phyloP scores from a whole-genome alignment of 2,797 vertebrate species.

The Sciurus carolinensis region DNA sequence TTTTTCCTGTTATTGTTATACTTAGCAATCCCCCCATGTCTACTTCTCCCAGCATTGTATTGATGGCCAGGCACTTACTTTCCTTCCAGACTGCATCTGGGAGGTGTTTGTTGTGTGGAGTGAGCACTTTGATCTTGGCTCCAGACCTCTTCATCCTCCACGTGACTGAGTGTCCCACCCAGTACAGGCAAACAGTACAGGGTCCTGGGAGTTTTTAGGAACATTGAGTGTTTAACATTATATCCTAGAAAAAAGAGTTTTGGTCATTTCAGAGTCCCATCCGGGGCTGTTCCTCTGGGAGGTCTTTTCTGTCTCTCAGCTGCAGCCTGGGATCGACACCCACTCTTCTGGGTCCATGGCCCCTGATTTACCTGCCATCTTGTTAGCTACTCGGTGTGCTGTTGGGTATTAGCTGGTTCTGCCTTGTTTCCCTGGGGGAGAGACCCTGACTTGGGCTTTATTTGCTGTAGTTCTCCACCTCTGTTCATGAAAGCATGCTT shows the following conservation, averaged over 20 bases:
- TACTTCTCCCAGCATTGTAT: background rate
- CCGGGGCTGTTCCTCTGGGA: background rate
- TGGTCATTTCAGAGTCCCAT: background rate
- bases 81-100: background rate
- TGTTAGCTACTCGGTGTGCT: accelerated
- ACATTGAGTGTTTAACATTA: background rate
- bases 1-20: background rate
- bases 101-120: background rate
- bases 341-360: too few species aligned
- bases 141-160: background rate
- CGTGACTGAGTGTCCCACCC: accelerated
- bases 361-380: accelerated
- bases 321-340: background rate
- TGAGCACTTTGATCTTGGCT: background rate
- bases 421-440: background rate
- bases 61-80: background rate
- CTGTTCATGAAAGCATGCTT: background rate
- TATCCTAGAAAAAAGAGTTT: background rate
- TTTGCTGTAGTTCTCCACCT: background rate
- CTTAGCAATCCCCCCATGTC: background rate
- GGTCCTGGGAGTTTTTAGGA: background rate
- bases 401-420: background rate
- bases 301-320: background rate
- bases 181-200: background rate
- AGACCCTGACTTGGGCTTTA: background rate